These are phyloP conservation scores for Lysandra bellargus DNA, from an alignment of 2,888 invertebrate genomes.

Conservation along the genomic window DNA sequence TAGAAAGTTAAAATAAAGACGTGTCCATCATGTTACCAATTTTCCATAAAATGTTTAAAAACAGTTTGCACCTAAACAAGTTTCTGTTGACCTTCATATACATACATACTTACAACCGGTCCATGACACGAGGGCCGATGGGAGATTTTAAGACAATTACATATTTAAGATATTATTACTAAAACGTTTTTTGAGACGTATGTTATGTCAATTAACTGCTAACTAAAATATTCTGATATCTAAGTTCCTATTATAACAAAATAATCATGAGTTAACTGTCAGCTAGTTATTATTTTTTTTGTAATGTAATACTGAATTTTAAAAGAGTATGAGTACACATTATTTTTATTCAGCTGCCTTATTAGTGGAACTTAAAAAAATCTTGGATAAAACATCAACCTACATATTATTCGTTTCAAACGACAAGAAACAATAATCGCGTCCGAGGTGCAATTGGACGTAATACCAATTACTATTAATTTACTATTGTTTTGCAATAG, in stretches of 20 bases:
- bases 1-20: neutral
- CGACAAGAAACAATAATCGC: neutral
- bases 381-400: neutral
- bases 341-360: too few species aligned
- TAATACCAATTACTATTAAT: constrained; percentile 5
- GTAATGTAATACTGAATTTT: too few species aligned
- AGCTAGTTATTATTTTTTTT: too few species aligned
- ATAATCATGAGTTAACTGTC: too few species aligned
- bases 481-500: neutral
- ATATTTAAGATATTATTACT: neutral
- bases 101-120: constrained; percentile 4
- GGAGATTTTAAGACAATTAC: neutral
- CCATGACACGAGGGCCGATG: neutral
- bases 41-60: neutral
- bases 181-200: neutral
- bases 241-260: neutral
- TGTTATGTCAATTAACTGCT: neutral
- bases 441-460: neutral
- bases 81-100: constrained; percentile 2
- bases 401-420: neutral
- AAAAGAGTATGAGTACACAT: too few species aligned
- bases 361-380: too few species aligned
- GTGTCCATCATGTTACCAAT: neutral
- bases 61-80: neutral
- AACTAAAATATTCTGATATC: neutral